Percentiles rank a stretch among this genome's conserved stretches.
Conservation (phyloP, 2,113 vertebrate species). For the Oncorhynchus mykiss region DNA sequence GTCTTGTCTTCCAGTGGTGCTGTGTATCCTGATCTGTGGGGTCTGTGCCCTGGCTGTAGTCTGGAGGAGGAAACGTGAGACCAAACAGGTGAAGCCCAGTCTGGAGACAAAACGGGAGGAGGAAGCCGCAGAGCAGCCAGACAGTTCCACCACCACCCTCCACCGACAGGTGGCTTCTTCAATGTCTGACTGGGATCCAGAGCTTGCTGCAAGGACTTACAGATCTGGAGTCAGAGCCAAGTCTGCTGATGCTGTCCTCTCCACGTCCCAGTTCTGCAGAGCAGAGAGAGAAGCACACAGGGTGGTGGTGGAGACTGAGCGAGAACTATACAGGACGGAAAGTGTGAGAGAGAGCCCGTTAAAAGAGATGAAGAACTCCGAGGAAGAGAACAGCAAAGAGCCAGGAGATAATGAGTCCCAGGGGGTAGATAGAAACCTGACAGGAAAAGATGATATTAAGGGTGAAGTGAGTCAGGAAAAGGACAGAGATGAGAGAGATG, state of each 20-base stretch:
- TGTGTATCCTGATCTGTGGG: constrained; percentile 55
- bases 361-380: neutral
- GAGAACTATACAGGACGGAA: neutral
- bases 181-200: neutral
- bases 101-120: neutral
- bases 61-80: neutral
- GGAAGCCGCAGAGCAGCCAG: neutral
- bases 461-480: neutral
- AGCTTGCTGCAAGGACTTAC: constrained; percentile 1
- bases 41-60: constrained; percentile 50
- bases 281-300: neutral
- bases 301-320: constrained; percentile 1
- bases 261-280: constrained; percentile 24
- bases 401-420: neutral
- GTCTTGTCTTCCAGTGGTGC: constrained; percentile 46
- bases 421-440: neutral
- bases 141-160: neutral
- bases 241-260: constrained; percentile 69
- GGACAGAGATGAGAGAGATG: neutral
- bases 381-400: neutral
- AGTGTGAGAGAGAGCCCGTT: neutral
- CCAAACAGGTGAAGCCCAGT: too few species aligned
- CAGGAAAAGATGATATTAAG: neutral
- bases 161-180: neutral
- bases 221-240: constrained; percentile 51